Evolutionary conservation across 2,888 invertebrate species (phyloP).

Genomic region (Exephanes ischioxanthus): DNA sequence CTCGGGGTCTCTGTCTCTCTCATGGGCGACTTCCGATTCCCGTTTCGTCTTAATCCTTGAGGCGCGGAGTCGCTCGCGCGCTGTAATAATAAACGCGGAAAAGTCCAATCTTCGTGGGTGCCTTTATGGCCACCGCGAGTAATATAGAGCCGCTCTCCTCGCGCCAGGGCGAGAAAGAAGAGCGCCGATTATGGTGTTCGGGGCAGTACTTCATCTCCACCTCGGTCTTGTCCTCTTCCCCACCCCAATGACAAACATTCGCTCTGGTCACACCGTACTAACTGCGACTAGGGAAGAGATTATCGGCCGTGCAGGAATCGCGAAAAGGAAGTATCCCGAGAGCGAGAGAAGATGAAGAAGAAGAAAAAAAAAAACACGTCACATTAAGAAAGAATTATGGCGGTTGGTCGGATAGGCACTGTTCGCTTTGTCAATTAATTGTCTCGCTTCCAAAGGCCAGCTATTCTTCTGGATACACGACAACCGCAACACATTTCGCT

Average conservation of each 20-base stretch:
- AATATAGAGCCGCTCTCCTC: conserved; percentile 35
- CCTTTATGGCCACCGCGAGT: conserved; percentile 78
- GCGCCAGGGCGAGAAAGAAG: conserved; percentile 20
- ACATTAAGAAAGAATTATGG: conserved; percentile 84
- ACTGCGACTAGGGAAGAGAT: conserved; percentile 77
- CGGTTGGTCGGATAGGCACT: conserved; percentile 71
- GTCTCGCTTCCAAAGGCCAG: conserved; percentile 43
- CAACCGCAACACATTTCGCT: conserved; percentile 54
- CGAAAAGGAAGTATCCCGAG: conserved; percentile 33
- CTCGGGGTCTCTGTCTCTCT: conserved; percentile 17
- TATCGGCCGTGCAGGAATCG: conserved; percentile 76
- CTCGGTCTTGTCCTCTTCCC: conserved; percentile 30
- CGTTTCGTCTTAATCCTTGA: conserved; percentile 81
- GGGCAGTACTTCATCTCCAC: conserved; percentile 9
- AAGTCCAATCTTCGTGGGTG: conserved; percentile 81
- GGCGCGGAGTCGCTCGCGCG: conserved; percentile 68
- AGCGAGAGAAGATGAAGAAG: conserved; percentile 59
- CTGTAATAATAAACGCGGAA: conserved; percentile 80
- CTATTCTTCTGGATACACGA: conserved; percentile 48
- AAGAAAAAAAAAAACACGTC: conserved; percentile 75
- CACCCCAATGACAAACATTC: conserved; percentile 74
- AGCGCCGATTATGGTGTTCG: conserved; percentile 30
- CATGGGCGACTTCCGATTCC: conserved; percentile 80
- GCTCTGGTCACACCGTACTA: conserved; percentile 67
- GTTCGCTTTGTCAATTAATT: conserved; percentile 81